Evolutionary conservation across 2,113 vertebrate species (phyloP), one percentile per base, ranked within the genome.

Genomic region (Scolopax mira): DNA sequence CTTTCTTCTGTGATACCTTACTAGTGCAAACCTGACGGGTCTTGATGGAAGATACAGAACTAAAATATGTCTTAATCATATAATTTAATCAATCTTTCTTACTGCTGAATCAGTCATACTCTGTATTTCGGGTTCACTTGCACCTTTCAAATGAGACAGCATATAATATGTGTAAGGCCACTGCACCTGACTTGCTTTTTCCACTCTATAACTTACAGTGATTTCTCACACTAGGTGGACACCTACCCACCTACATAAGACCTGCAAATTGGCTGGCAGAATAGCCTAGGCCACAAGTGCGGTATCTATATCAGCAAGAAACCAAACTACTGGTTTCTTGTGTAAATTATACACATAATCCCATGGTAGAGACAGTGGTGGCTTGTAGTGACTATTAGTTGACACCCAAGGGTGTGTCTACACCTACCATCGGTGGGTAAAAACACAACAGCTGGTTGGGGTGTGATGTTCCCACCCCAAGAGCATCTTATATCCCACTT

Each of bases 401-500:
- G 28, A 28, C 44, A 46, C 5, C 14, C 11, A 46, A 21, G 28
- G 22, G 8, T 10, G 13, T 23, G 39, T 41, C 27, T 52, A 44
- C 6, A 33, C 3, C 10, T 51, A 41, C 17, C 22, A 24, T 41
- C 1, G 2, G 31, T 37, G 42, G 27, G 15, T 44, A 61, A 2
- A 2, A n/a, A 41, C 39, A 57, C 5, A 52, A 18, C 0, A 2
- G 14, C 4, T 10, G 18, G 5, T 3, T 57, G 46, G 24, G 6
- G 15, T 21, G 8, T 0, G 4, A 23, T 1, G 0, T 9, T 67
- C 24, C 48, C 2, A 3, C 21, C 8, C 7, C 18, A 58, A 4
- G 5, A 58, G 9, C 11, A 30, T 54, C 27, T 11, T 42, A 31
- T 25, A 44, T 14, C 24, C 17, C 22, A 37, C 13, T 31, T 37